Evolutionary conservation across 2,888 invertebrate genomes (phyloP).

Genomic region (Euplagia quadripunctaria): DNA sequence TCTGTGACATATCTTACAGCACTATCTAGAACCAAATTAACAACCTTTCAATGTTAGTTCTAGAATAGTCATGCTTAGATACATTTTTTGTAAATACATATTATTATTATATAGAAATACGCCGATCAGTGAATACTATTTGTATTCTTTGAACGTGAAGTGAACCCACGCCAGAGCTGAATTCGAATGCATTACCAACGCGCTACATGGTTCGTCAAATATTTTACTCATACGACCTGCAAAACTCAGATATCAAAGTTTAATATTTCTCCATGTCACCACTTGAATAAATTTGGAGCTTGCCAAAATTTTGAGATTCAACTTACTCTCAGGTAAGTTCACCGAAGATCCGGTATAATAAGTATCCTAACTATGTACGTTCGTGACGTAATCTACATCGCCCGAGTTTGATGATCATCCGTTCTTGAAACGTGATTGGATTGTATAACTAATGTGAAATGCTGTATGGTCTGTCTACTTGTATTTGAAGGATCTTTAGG

Average conservation of each 20-base stretch:
- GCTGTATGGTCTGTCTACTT: neutral
- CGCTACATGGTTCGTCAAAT: neutral
- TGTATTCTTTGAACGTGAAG: no score
- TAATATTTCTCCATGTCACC: neutral
- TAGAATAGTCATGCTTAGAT: no score
- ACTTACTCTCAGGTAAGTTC: neutral
- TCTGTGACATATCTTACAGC: no score
- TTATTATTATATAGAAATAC: no score
- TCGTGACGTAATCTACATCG: slow-evolving; percentile 33
- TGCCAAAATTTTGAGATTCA: slow-evolving; percentile 7
- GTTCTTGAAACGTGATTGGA: neutral
- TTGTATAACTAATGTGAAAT: neutral
- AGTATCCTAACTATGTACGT: slow-evolving; percentile 13
- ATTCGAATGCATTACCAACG: neutral
- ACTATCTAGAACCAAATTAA: no score
- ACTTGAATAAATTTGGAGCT: slow-evolving; percentile 12
- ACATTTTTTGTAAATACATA: no score
- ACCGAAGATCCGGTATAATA: slow-evolving; percentile 16
- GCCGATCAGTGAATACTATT: no score
- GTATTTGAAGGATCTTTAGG: neutral
- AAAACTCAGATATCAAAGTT: neutral
- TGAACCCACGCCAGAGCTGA: no score
- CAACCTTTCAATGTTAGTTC: no score
- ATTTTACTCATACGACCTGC: neutral
- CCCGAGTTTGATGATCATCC: neutral